Evolutionary conservation across 2,797 vertebrate species (phyloP).

Genomic region (Aeoliscus strigatus): DNA sequence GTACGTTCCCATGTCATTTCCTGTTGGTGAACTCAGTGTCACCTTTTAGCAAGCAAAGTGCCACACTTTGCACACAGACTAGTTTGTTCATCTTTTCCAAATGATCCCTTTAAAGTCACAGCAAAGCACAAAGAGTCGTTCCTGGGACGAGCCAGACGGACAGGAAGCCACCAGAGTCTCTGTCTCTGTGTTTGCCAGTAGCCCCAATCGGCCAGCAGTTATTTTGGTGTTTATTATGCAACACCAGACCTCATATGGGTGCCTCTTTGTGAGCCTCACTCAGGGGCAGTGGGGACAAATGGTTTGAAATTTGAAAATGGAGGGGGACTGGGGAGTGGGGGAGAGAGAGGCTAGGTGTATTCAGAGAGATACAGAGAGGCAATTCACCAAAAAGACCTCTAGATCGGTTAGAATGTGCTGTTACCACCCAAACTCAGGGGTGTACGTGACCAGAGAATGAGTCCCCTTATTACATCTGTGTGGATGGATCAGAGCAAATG

Average conservation of each 20-base stretch:
- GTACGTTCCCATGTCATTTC: too few relatives aligned
- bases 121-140: conserved; percentile 25
- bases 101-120: conserved; percentile 1
- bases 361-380: conserved; percentile 10
- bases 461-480: neutral
- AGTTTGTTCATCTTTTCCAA: too few relatives aligned
- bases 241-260: conserved; percentile 46
- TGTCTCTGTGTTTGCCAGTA: conserved; percentile 34
- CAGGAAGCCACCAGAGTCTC: conserved; percentile 23
- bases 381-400: too few relatives aligned
- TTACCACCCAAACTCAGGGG: neutral
- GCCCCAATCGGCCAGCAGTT: conserved; percentile 22
- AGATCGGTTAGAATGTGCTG: conserved; percentile 1
- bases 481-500: too few relatives aligned
- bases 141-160: conserved; percentile 30
- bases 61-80: too few relatives aligned
- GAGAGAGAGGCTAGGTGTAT: conserved; percentile 9
- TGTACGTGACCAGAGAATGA: neutral
- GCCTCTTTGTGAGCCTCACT: conserved; percentile 32
- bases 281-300: conserved; percentile 39
- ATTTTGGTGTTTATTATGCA: conserved; percentile 64
- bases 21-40: too few relatives aligned
- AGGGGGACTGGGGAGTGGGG: conserved; percentile 8
- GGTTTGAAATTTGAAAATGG: conserved; percentile 35
- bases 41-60: too few relatives aligned